phyloP scores from a whole-genome alignment of 2,113 vertebrate genomes.

The Bothrops jararaca region DNA sequence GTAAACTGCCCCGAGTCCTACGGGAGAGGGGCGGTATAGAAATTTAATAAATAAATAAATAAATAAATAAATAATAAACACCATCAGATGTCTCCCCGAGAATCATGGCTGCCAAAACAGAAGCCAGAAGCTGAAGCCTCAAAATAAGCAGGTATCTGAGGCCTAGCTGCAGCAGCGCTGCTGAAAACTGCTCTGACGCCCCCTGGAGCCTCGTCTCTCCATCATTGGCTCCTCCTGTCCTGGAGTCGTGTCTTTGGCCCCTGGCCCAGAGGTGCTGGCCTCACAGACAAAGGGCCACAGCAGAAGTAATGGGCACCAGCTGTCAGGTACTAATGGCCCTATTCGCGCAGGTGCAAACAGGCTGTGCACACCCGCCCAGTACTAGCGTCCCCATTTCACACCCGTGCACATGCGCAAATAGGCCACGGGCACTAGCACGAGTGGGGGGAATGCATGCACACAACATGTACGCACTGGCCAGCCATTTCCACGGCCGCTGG shows the following conservation, averaged over 20 bases:
- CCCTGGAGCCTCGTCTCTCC: constrained; percentile 94
- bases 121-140: constrained; percentile 90
- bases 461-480: no score
- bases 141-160: constrained; percentile 89
- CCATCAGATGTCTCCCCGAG: constrained; percentile 97
- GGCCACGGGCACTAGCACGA: no score
- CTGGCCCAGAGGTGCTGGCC: constrained; percentile 62
- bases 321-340: constrained; percentile 40
- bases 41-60: no score
- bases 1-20: no score
- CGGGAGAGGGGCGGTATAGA: no score
- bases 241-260: constrained; percentile 38
- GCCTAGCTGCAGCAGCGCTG: constrained; percentile 84
- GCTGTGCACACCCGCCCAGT: no score
- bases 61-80: no score
- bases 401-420: no score
- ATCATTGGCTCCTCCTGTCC: constrained; percentile 78
- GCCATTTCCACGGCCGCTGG: no score
- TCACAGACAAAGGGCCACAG: constrained; percentile 94
- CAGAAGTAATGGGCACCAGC: constrained; percentile 88
- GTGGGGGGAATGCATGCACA: no score
- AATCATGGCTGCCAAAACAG: constrained; percentile 86
- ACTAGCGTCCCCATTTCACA: no score
- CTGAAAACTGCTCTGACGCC: constrained; percentile 81
- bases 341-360: no score